Base-by-base conservation (phyloP, 2,888 invertebrate genomes). In the Cinara cedri region DNA sequence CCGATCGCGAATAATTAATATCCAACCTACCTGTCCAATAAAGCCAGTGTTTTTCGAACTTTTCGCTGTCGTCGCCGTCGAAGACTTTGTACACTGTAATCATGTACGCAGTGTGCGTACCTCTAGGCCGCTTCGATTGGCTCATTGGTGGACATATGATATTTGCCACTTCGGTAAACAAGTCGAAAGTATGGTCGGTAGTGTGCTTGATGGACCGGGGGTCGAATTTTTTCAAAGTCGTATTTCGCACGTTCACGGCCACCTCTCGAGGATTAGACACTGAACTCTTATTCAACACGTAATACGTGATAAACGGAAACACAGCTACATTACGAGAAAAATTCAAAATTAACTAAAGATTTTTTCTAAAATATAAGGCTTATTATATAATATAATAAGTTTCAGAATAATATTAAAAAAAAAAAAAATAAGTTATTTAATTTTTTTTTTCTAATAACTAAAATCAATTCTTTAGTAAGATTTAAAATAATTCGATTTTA, bases 61-160 rank as follows among this genome's bases (percentile, higher is more conserved):
- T 92, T 85, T 96, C 94, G 72, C 95, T 91, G 86, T 96, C 96
- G 85, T 96, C 96, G 54, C 96, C 96, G 87, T 96, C 95, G 86
- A 96, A 96, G 26, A 96, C 96, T 89, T 95, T 95, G 87, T 95
- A 96, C 84, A 96, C 94, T 84, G 95, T 95, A 83, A 96, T 92
- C 85, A 96, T 94, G 86, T 93, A 96, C 70, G 95, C 96, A 42
- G 96, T 95, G 82, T 92, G 88, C 81, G 93, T 89, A 80, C 93
- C 92, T 84, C 92, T 92, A 9, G 92, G 91, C 85, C 93, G 92
- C 85, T 93, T 91, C 71, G 92, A 92, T 84, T 93, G 93, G 84
- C 90, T 92, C 83, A 95, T 89, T 0, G 96, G 96, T 62, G 95
- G 96, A 83, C 95, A 87, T 83, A 95, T 95, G 83, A 96, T 95